phyloP scores from a whole-genome alignment of 2,797 vertebrate species.

The Threskiornis aethiopicus region DNA sequence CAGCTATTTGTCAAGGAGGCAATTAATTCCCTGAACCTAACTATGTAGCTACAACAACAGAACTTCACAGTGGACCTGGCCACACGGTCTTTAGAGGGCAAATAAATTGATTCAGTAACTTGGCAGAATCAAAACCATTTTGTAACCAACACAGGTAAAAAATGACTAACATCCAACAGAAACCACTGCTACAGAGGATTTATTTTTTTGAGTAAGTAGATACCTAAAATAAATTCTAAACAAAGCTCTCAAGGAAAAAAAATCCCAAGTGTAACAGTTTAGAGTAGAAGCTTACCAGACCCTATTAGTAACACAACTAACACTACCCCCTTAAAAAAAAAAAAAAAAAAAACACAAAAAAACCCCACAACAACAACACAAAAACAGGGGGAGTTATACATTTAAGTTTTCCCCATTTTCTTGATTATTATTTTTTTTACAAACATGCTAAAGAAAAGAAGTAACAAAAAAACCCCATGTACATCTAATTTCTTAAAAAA shows the following conservation, averaged over 20 bases:
- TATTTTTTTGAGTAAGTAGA: not conserved
- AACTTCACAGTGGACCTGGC: not conserved
- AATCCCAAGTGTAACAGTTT: not conserved
- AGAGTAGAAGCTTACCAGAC: not conserved
- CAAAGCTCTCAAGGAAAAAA: not conserved
- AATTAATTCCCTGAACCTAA: not conserved
- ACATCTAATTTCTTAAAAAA: not conserved
- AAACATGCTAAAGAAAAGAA: not conserved
- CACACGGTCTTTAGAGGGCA: not conserved
- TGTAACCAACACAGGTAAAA: not conserved
- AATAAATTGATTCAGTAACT: not conserved
- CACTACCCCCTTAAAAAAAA: not conserved
- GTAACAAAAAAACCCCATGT: not conserved
- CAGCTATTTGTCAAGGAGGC: not conserved
- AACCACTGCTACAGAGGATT: not conserved
- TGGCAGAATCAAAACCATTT: not conserved
- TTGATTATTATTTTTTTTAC: not conserved
- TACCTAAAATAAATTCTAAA: not conserved
- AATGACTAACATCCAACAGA: not conserved
- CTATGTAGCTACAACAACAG: not conserved
- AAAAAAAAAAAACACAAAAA: no score
- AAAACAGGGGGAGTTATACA: accelerated
- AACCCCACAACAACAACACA: no score
- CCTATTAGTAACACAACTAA: not conserved
- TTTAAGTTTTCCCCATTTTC: not conserved